phyloP scores from a whole-genome alignment of 2,113 vertebrate species.

The Chaetops frenatus region DNA sequence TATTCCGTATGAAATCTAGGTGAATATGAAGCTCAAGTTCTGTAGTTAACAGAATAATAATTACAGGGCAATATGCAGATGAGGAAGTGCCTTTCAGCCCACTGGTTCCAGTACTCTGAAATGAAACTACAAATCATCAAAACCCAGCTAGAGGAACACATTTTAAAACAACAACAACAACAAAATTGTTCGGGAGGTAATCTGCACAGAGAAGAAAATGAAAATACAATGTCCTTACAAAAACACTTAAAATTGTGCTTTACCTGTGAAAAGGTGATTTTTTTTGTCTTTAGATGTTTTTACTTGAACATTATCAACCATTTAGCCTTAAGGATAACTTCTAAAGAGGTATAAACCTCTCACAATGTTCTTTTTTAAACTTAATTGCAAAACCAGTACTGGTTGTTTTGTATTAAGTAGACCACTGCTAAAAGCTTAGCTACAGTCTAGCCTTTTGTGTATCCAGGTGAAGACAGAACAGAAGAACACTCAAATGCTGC shows the following conservation, averaged over 20 bases:
- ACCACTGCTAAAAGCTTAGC: not conserved
- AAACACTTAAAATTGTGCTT: not conserved
- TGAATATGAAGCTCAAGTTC: not conserved
- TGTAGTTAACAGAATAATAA: not conserved
- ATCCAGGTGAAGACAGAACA: not conserved
- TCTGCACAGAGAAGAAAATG: constrained; percentile 21
- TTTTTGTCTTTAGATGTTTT: not conserved
- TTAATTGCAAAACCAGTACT: not conserved
- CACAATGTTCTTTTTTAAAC: not conserved
- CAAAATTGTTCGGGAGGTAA: not conserved
- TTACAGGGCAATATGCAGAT: not conserved
- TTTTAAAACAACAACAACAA: not conserved
- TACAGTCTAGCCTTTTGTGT: not conserved
- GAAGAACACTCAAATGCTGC: not conserved
- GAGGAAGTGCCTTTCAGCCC: not conserved
- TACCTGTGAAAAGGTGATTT: not conserved
- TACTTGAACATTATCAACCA: not conserved
- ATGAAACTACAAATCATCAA: not conserved
- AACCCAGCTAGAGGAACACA: not conserved
- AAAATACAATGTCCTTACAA: not conserved
- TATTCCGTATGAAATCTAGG: not conserved
- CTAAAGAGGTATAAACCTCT: not conserved
- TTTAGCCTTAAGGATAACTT: not conserved
- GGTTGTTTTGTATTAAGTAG: not conserved
- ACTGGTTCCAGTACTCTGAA: not conserved